A percentile compares a stretch with the other conserved stretches of the same genome.
These are phyloP conservation scores for Acyrthosiphon pisum DNA, from an alignment of 1,140 invertebrate species.

Conservation along the genomic window DNA sequence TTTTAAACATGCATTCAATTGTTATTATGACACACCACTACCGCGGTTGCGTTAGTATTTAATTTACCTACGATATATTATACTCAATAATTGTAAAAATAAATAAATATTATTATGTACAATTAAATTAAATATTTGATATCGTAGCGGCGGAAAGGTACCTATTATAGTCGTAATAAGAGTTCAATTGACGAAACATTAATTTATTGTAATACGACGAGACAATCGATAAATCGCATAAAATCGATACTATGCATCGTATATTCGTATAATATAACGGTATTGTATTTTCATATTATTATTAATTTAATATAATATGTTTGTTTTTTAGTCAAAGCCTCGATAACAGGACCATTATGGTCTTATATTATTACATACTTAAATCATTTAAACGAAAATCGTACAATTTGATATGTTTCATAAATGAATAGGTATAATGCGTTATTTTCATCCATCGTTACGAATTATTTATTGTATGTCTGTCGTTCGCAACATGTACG, in stretches of 20 bases:
- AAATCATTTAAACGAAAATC: too few relatives aligned
- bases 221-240: neutral
- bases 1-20: neutral
- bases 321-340: too few relatives aligned
- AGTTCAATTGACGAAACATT: neutral
- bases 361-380: too few relatives aligned
- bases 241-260: neutral
- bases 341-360: too few relatives aligned
- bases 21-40: neutral
- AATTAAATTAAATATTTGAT: neutral
- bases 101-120: neutral
- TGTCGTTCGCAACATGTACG: neutral
- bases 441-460: neutral
- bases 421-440: too few relatives aligned
- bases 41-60: fast-evolving
- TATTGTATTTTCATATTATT: neutral
- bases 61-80: neutral
- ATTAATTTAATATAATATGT: neutral
- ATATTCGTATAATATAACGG: neutral
- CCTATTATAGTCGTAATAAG: neutral
- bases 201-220: neutral
- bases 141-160: neutral
- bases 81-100: neutral
- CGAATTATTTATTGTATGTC: neutral
- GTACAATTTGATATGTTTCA: too few relatives aligned